Percentiles rank a stretch among this genome's conserved stretches.
These are phyloP conservation scores for Anguilla pacifica DNA, from an alignment of 2,797 vertebrate species.

Conservation along the genomic window DNA sequence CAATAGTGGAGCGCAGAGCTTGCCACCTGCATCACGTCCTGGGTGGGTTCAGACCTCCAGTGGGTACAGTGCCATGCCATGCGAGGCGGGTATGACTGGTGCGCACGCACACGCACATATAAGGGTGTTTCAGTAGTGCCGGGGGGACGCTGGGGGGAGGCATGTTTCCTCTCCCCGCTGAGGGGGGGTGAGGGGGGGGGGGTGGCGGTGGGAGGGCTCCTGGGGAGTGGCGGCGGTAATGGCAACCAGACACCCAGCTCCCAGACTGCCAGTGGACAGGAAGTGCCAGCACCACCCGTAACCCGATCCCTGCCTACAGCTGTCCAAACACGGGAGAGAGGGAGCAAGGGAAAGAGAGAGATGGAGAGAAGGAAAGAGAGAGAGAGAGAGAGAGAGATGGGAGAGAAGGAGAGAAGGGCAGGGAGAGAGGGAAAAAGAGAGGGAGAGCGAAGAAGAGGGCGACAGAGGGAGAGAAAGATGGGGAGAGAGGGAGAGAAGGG, in stretches of 20 bases:
- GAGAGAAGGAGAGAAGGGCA: slow-evolving; percentile 49
- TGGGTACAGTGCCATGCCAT: slow-evolving; percentile 19
- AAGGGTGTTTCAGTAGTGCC: not conserved
- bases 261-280: slow-evolving; percentile 61
- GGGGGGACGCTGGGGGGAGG: slow-evolving; percentile 32
- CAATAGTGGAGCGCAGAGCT: no score
- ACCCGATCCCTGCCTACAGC: slow-evolving; percentile 89
- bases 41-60: slow-evolving; percentile 47
- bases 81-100: slow-evolving; percentile 54
- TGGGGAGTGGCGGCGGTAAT: slow-evolving; percentile 64
- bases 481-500: slow-evolving; percentile 21
- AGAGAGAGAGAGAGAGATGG: slow-evolving; percentile 49
- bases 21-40: not conserved
- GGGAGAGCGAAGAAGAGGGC: slow-evolving; percentile 58
- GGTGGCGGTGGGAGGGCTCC: slow-evolving; percentile 26
- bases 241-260: slow-evolving; percentile 79
- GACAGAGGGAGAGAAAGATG: slow-evolving; percentile 21
- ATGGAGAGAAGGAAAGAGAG: slow-evolving; percentile 56
- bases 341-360: slow-evolving; percentile 51
- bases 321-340: slow-evolving; percentile 82
- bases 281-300: slow-evolving; percentile 82
- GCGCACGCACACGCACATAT: slow-evolving; percentile 38
- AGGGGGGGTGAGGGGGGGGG: not conserved
- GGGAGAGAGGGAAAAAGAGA: slow-evolving; percentile 33
- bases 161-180: slow-evolving; percentile 24